Percentiles rank a stretch among this genome's conserved stretches.
phyloP scores from a whole-genome alignment of 92 coral and sea anemone species.

The Phenganax subtilis region DNA sequence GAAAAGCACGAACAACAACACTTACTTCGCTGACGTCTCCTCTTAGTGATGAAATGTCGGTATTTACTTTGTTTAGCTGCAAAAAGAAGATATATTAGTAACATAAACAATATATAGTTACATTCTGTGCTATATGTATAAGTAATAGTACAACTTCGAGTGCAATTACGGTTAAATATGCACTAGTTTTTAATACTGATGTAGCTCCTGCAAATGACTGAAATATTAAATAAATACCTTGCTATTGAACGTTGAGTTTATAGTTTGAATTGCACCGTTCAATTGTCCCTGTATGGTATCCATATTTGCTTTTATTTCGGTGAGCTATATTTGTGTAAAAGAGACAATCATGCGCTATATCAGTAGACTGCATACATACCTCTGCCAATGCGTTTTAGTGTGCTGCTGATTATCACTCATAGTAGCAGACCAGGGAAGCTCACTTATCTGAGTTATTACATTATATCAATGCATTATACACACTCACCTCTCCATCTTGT shows the following conservation, averaged over 20 bases:
- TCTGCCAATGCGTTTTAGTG: too few species aligned
- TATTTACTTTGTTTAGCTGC: neutral
- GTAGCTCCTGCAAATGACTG: neutral
- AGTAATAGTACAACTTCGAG: too few species aligned
- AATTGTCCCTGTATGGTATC: neutral
- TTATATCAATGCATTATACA: neutral
- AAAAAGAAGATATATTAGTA: neutral
- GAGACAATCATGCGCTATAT: too few species aligned
- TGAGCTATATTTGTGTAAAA: neutral
- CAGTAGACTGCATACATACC: too few species aligned
- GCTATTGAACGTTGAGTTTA: constrained; percentile 4
- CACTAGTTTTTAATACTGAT: neutral
- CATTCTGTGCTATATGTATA: too few species aligned
- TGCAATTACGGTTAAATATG: neutral
- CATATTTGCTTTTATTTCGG: neutral
- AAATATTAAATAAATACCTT: neutral
- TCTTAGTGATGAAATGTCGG: constrained; percentile 7
- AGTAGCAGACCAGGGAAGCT: too few species aligned
- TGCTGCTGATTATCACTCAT: too few species aligned
- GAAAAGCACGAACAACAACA: neutral
- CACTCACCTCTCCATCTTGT: neutral
- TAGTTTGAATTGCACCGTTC: neutral
- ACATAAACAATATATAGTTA: too few species aligned
- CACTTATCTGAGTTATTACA: too few species aligned
- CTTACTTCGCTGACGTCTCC: constrained; percentile 1